phyloP scores from a whole-genome alignment of 2,113 vertebrate species.

The Polypterus senegalus region DNA sequence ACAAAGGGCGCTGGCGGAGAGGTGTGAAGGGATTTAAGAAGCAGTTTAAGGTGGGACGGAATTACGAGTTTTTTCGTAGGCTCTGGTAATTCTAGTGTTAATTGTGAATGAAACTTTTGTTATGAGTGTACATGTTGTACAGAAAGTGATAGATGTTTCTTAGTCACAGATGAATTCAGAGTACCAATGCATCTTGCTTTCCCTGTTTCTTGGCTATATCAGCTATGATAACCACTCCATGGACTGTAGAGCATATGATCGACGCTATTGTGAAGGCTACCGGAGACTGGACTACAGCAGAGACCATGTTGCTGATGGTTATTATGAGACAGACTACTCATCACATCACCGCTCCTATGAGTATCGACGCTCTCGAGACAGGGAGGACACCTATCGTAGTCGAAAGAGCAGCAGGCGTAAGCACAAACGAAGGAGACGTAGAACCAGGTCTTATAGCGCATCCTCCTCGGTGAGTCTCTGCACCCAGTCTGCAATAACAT shows the following conservation, averaged over 20 bases:
- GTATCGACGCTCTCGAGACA: conserved; percentile 54
- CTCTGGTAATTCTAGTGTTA: too few species aligned
- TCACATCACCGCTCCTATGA: conserved; percentile 59
- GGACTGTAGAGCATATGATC: conserved; percentile 68
- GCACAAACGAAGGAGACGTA: conserved; percentile 86
- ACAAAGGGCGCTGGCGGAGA: too few species aligned
- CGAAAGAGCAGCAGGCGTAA: conserved; percentile 92
- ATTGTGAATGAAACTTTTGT: too few species aligned
- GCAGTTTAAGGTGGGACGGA: too few species aligned
- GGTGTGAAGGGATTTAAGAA: too few species aligned
- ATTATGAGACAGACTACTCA: conserved; percentile 64
- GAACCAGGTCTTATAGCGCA: conserved; percentile 91
- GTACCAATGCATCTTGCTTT: too few species aligned
- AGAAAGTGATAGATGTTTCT: too few species aligned
- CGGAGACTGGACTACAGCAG: conserved; percentile 70
- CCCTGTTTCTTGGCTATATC: too few species aligned
- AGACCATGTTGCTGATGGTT: conserved; percentile 60
- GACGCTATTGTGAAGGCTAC: conserved; percentile 77
- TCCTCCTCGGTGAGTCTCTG: conserved; percentile 93
- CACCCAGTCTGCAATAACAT: conserved; percentile 23
- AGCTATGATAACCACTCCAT: conserved; percentile 75
- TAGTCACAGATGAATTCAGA: too few species aligned
- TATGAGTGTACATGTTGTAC: too few species aligned
- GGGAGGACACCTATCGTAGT: conserved; percentile 69
- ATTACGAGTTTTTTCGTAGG: too few species aligned